These are phyloP conservation scores for Eurystomus gularis DNA, from an alignment of 2,113 vertebrate genomes.

Conservation along the genomic window DNA sequence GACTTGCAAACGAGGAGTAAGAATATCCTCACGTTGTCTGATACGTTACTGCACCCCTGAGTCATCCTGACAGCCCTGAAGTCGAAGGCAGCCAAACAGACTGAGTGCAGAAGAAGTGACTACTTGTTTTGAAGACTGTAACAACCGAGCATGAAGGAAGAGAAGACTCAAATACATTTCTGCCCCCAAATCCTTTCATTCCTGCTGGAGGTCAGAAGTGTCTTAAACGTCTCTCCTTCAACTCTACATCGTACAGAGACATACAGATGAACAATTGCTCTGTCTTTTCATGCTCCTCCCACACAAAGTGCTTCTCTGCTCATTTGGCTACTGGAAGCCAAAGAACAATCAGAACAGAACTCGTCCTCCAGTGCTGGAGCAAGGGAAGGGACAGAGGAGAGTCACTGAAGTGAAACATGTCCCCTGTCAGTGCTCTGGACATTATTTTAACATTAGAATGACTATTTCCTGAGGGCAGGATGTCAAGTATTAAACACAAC, in stretches of 20 bases:
- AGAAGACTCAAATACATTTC: not conserved
- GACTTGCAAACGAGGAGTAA: not conserved
- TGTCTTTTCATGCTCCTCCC: not conserved
- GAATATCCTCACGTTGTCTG: not conserved
- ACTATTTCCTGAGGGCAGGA: too few species aligned
- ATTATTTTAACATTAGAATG: not conserved
- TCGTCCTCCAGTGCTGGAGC: not conserved
- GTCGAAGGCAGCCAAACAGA: not conserved
- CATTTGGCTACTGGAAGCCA: not conserved
- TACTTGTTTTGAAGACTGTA: too few species aligned
- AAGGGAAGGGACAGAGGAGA: not conserved
- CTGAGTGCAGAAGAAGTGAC: not conserved
- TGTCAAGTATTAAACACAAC: rapidly evolving
- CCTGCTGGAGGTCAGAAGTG: not conserved
- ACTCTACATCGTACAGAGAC: not conserved
- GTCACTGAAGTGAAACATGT: rapidly evolving
- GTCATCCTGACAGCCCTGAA: not conserved
- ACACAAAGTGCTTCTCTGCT: not conserved
- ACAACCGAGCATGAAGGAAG: not conserved
- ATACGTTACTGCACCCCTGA: not conserved
- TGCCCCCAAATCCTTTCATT: not conserved
- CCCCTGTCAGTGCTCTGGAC: not conserved
- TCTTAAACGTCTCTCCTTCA: not conserved
- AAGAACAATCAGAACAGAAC: too few species aligned
- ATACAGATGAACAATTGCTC: not conserved